Percentiles rank a stretch among this genome's conserved stretches.
phyloP scores from a whole-genome alignment of 2,888 invertebrate species.

The Lasioglossum figueresi region DNA sequence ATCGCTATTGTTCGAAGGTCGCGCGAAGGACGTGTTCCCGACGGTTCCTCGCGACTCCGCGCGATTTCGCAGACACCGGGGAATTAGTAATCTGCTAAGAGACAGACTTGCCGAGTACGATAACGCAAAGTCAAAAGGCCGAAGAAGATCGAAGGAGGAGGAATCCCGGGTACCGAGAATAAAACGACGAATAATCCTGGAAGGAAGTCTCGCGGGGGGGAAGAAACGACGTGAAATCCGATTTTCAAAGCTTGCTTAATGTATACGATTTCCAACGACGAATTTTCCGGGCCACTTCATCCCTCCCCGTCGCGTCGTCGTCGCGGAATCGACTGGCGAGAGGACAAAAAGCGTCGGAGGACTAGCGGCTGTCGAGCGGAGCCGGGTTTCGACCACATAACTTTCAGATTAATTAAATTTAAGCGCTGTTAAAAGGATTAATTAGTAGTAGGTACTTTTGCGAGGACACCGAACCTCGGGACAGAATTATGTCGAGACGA shows the following conservation, averaged over 20 bases:
- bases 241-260: slow-evolving; percentile 71
- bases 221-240: slow-evolving; percentile 68
- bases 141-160: slow-evolving; percentile 31
- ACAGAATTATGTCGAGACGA: slow-evolving; percentile 73
- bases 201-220: slow-evolving; percentile 24
- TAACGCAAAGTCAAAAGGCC: slow-evolving; percentile 39
- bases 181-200: not conserved
- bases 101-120: slow-evolving; percentile 31
- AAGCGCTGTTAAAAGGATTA: slow-evolving; percentile 82
- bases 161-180: not conserved
- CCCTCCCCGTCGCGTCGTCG: not conserved
- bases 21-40: slow-evolving; percentile 24
- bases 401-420: slow-evolving; percentile 83
- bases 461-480: slow-evolving; percentile 69
- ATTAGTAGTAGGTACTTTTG: slow-evolving; percentile 79
- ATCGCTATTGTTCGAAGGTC: slow-evolving; percentile 48
- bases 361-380: slow-evolving; percentile 52
- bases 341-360: slow-evolving; percentile 54
- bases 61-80: slow-evolving; percentile 52
- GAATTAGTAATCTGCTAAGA: slow-evolving; percentile 56
- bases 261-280: slow-evolving; percentile 66
- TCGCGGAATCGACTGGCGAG: slow-evolving; percentile 32
- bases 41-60: slow-evolving; percentile 15
- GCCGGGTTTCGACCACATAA: slow-evolving; percentile 77
- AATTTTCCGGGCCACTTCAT: slow-evolving; percentile 43